Evolutionary conservation across 2,797 vertebrate genomes (phyloP).

Genomic region (Aeoliscus strigatus): DNA sequence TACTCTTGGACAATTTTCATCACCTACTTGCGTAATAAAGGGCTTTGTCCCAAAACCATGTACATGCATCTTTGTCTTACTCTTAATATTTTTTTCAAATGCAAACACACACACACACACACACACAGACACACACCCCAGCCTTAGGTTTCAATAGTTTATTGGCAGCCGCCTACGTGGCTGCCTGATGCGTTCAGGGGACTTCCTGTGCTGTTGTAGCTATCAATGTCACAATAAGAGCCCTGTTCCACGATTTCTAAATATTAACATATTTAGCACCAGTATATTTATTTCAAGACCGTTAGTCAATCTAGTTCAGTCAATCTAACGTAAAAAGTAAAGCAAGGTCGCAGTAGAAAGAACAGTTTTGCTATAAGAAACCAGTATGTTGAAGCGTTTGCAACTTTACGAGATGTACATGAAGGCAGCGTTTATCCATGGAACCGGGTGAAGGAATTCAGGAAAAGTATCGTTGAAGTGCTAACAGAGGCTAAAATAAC

Average conservation of each 20-base stretch:
- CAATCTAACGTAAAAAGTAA: too few species aligned
- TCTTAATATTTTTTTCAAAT: slow-evolving; percentile 5
- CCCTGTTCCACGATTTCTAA: background rate
- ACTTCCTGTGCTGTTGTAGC: slow-evolving; percentile 3
- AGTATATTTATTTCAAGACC: too few species aligned
- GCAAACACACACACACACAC: too few species aligned
- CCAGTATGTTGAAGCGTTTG: background rate
- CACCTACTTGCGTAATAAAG: slow-evolving; percentile 54
- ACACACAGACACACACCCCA: too few species aligned
- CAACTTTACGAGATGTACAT: background rate
- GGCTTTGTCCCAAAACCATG: too few species aligned
- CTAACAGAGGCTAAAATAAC: background rate
- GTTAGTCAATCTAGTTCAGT: too few species aligned
- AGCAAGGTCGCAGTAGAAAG: too few species aligned
- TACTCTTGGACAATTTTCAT: slow-evolving; percentile 49
- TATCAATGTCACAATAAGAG: rapidly evolving
- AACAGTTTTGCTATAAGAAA: background rate
- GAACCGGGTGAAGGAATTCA: background rate
- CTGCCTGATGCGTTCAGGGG: slow-evolving; percentile 35
- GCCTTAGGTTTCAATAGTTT: too few species aligned
- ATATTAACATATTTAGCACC: too few species aligned
- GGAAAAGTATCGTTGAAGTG: background rate
- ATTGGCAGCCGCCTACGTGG: slow-evolving; percentile 65
- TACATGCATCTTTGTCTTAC: slow-evolving; percentile 7
- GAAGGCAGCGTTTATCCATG: slow-evolving; percentile 29